Conservation (phyloP, 2,797 vertebrate species). For the Pteronotus mesoamericanus region DNA sequence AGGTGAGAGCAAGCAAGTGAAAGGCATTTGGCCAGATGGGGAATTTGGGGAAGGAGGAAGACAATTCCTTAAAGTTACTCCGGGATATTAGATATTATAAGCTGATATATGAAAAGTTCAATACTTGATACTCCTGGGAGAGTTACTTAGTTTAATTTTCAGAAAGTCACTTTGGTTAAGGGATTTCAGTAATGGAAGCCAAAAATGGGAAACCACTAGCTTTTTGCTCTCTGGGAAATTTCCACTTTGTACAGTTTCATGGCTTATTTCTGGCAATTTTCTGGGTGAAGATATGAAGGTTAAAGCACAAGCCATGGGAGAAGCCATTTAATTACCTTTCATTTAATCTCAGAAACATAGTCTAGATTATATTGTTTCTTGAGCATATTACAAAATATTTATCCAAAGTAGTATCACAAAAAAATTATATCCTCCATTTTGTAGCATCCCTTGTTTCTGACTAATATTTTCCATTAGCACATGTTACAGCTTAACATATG, state of each 20-base stretch:
- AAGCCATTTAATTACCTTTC: slow-evolving; percentile 5
- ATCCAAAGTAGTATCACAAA: background rate
- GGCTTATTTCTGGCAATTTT: slow-evolving; percentile 64
- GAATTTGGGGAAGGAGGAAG: slow-evolving; percentile 80
- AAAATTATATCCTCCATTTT: background rate
- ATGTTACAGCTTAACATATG: background rate
- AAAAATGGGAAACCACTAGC: slow-evolving; percentile 23
- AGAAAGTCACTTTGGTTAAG: slow-evolving; percentile 63
- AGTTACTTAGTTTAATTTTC: slow-evolving; percentile 68
- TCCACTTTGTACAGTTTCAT: slow-evolving; percentile 31
- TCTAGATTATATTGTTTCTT: slow-evolving; percentile 18
- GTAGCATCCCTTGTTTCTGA: background rate
- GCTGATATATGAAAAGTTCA: slow-evolving; percentile 77
- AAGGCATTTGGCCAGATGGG: slow-evolving; percentile 81
- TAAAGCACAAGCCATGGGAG: slow-evolving; percentile 16
- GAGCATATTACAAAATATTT: background rate
- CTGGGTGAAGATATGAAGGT: slow-evolving; percentile 1
- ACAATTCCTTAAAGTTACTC: slow-evolving; percentile 78
- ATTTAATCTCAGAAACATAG: slow-evolving; percentile 42
- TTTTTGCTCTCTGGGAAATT: slow-evolving; percentile 49
- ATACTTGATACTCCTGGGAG: slow-evolving; percentile 50
- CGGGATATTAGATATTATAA: slow-evolving; percentile 83
- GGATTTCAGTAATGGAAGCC: slow-evolving; percentile 55
- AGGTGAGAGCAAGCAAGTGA: slow-evolving; percentile 79
- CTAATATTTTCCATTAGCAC: background rate